Base-by-base conservation (phyloP, 2,888 invertebrate species). In the Tenthredo livida region DNA sequence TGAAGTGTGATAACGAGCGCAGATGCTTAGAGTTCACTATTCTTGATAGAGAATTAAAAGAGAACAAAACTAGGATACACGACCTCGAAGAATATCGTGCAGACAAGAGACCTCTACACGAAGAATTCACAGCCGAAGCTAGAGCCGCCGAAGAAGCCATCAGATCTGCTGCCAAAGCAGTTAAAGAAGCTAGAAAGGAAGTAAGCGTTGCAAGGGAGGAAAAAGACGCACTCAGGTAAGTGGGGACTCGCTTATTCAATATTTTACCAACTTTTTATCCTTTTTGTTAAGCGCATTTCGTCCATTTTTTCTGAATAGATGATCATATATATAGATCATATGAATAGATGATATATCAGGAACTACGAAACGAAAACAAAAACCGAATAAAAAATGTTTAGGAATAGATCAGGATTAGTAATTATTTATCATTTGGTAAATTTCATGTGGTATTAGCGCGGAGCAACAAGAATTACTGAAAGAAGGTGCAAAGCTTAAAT, bases 11-110 rank as follows among this genome's bases (percentile, higher is more conserved):
- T 92, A 98, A 98, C 92, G 97, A 98, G 89, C 95, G 99, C 33
- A 95, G 99, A 67, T 97, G 98, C 47, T 94, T 99, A 10, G 99
- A 99, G 93, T 99, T 99, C 92, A 99, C 99, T 75, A 99, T 99
- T 91, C 98, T 99, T 90, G 99, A 99, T 93, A 97, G 98, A 3
- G 99, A 99, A 92, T 95, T 99, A 85, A 97, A 97, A 89, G 99
- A 99, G 90, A 98, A 98, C 37, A 97, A 97, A 89, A 96, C 97
- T 88, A 98, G 99, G 90, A 94, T 99, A 17, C 97, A 97, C 84
- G 99, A 99, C 91, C 96, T 97, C 0, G 92, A 93, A 82, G 88
- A 89, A 40, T 91, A 91, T 5, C 89, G 93, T 17, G 91, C 91
- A 0, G 92, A 91, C 77, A 92, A 90, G 80, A 92, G 93, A 0